Base-by-base conservation (phyloP, 2,888 invertebrate genomes). In the Leptura quadrifasciata region DNA sequence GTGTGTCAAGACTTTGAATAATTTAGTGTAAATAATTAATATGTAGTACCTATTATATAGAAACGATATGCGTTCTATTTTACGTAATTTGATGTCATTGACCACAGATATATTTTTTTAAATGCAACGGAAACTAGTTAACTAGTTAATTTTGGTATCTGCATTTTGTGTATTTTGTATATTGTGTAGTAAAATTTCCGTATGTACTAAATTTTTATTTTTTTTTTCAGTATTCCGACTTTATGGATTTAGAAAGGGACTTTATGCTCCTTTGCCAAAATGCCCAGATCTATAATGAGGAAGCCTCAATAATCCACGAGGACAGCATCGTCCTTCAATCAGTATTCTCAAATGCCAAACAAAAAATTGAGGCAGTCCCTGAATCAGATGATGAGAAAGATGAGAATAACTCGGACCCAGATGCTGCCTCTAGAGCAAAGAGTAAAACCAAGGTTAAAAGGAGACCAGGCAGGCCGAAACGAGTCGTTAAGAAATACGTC, bases 211-310 rank as follows among this genome's bases (percentile, higher is more conserved):
- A n/a, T n/a, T n/a, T n/a, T n/a, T n/a, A n/a, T n/a, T n/a, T n/a
- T 24, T 74, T 76, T 82, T 89, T 89, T 65, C 89, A 95, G 93
- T 98, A 98, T 88, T 91, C 91, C n/a, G 96, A 96, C 83, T 93
- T 97, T 83, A 93, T 94, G 81, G 97, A 97, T 83, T 89, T 97
- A 78, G 96, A 97, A 87, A 93, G 94, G 72, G 99, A 99, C 89
- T 98, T 99, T 86, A 95, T 96, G 91, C 94, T 97, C 81, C 91
- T 99, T 72, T 99, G 98, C 88, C 95, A 96, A 82, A 99, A 99
- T 90, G 99, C 99, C 1, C 99, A 99, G 89, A 95, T 95, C 6
- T 99, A 98, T 90, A 99, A 99, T 88, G 97, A 98, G 87, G 98
- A 99, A 89, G 95, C 95, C 15, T 98, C 98, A 0, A 90, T 98